Conservation (phyloP, 1,140 invertebrate species). For the Campoletis sonorensis region DNA sequence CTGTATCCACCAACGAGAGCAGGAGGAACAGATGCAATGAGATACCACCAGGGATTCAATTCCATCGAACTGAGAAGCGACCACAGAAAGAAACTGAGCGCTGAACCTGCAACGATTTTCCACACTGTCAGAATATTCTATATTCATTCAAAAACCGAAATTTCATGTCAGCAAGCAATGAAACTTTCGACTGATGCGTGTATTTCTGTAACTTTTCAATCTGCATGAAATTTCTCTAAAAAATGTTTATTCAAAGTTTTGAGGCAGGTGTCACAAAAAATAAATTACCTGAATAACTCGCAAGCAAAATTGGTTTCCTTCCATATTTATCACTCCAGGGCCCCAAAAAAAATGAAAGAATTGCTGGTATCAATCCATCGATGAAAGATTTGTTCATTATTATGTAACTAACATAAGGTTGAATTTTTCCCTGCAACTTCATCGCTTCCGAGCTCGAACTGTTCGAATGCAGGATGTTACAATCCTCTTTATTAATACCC, state of each 20-base stretch:
- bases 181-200: neutral
- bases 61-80: conserved; percentile 57
- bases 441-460: conserved; percentile 74
- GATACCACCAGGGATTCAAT: conserved; percentile 79
- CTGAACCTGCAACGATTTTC: conserved; percentile 56
- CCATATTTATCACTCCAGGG: conserved; percentile 86
- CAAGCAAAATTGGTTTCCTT: conserved; percentile 82
- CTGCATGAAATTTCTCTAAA: neutral
- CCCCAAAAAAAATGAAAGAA: conserved; percentile 82
- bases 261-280: no score
- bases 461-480: conserved; percentile 75
- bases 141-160: no score
- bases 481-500: conserved; percentile 66
- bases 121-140: no score
- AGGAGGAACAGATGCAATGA: conserved; percentile 78
- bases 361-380: conserved; percentile 80
- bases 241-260: neutral
- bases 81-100: conserved; percentile 51
- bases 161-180: neutral
- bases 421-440: conserved; percentile 79
- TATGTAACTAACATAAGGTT: conserved; percentile 80
- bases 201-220: neutral
- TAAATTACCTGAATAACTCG: conserved; percentile 75
- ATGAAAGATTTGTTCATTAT: conserved; percentile 78
- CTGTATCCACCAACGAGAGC: conserved; percentile 79